Evolutionary conservation across 2,888 invertebrate genomes (phyloP).

Genomic region (Idaea dimidiata): DNA sequence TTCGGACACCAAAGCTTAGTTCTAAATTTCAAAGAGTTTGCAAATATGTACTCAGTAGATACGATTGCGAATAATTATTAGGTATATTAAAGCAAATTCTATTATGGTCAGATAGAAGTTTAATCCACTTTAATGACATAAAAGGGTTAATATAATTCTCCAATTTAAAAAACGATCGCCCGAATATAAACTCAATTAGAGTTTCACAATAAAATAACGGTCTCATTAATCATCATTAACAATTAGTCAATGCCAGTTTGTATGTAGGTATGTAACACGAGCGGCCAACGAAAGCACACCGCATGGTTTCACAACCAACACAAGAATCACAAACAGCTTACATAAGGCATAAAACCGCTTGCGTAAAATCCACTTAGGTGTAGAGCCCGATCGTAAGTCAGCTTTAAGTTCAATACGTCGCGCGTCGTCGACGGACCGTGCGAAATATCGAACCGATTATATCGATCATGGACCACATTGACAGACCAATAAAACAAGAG

Average conservation of each 20-base stretch:
- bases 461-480: constrained; percentile 35
- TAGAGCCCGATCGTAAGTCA: constrained; percentile 56
- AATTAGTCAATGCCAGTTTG: constrained; percentile 48
- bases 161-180: constrained; percentile 10
- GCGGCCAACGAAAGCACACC: constrained; percentile 56
- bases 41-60: background rate
- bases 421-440: constrained; percentile 46
- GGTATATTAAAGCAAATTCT: background rate
- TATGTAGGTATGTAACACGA: constrained; percentile 46
- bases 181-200: constrained; percentile 19
- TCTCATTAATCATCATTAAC: constrained; percentile 54
- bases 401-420: constrained; percentile 72
- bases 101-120: background rate
- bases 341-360: constrained; percentile 62
- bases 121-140: background rate
- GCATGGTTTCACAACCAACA: constrained; percentile 66
- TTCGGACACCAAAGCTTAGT: background rate
- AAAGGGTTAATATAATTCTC: background rate
- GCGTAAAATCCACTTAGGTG: constrained; percentile 70
- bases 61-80: background rate
- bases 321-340: constrained; percentile 64
- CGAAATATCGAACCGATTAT: constrained; percentile 58
- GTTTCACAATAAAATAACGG: constrained; percentile 40
- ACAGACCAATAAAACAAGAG: constrained; percentile 34
- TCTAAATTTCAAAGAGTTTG: background rate